Conservation (phyloP, 2,797 vertebrate genomes). For the Smutsia temminckii region DNA sequence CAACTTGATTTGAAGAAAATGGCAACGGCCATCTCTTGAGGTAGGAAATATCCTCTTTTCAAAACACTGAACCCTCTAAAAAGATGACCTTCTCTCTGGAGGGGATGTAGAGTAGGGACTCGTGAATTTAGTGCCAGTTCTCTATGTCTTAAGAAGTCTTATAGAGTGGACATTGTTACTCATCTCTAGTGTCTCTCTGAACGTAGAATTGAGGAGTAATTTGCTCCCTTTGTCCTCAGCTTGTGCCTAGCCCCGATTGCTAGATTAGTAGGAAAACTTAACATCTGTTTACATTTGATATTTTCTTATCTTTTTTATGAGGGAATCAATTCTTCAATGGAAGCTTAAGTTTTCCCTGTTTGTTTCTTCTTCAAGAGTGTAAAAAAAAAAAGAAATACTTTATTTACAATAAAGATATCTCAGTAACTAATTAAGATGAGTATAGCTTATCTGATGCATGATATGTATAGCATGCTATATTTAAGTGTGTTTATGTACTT, state of each 20-base stretch:
- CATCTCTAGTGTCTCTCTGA: neutral
- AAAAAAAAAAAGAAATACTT: neutral
- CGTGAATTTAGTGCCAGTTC: neutral
- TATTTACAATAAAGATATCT: neutral
- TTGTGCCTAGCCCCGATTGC: neutral
- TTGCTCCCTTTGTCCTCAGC: neutral
- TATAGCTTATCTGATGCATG: neutral
- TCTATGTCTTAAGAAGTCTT: neutral
- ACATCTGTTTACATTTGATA: neutral
- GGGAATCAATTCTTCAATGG: neutral
- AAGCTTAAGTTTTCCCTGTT: neutral
- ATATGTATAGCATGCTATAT: neutral
- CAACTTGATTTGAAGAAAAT: neutral
- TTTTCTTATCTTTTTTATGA: neutral
- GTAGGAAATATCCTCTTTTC: neutral
- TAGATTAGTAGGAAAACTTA: neutral
- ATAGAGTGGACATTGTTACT: neutral
- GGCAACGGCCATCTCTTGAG: neutral
- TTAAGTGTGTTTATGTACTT: neutral
- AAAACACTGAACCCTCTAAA: neutral
- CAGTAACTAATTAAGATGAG: neutral
- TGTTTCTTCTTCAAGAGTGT: neutral
- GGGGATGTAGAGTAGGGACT: rapidly evolving
- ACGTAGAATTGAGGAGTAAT: neutral
- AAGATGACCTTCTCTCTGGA: neutral